phyloP scores from a whole-genome alignment of 2,888 invertebrate genomes.

The Lobophora halterata region DNA sequence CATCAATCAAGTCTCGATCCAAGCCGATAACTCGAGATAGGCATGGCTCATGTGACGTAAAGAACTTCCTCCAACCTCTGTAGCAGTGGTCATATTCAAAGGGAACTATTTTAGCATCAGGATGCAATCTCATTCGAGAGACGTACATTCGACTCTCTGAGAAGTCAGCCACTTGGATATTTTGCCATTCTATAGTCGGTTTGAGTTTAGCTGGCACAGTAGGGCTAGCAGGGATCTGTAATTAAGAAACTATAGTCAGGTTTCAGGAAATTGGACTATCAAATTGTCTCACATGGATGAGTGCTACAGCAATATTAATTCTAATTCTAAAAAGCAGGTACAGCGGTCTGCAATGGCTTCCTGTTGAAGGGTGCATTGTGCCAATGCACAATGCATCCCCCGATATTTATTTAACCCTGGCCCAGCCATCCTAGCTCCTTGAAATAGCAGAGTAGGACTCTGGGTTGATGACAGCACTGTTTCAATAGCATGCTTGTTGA shows the following conservation, averaged over 20 bases:
- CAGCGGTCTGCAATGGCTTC: too few relatives aligned
- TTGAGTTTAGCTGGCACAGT: slow-evolving; percentile 53
- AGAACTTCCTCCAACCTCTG: slow-evolving; percentile 53
- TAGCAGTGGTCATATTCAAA: slow-evolving; percentile 36
- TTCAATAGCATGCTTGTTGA: too few relatives aligned
- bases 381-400: too few relatives aligned
- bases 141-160: slow-evolving; percentile 81
- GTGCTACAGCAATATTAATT: too few relatives aligned
- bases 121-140: slow-evolving; percentile 46
- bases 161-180: slow-evolving; percentile 84
- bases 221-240: slow-evolving; percentile 47
- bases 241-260: background rate
- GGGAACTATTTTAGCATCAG: slow-evolving; percentile 42
- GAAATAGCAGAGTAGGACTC: too few relatives aligned
- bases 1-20: slow-evolving; percentile 18
- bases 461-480: too few relatives aligned
- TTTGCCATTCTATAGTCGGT: slow-evolving; percentile 84
- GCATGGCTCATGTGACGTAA: slow-evolving; percentile 53
- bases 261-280: background rate
- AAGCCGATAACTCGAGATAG: slow-evolving; percentile 60
- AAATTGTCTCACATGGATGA: too few relatives aligned
- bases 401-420: too few relatives aligned
- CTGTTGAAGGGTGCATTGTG: too few relatives aligned
- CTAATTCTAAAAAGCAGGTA: too few relatives aligned
- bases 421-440: too few relatives aligned